phyloP scores from a whole-genome alignment of 1,140 invertebrate genomes.

The Aphis gossypii region DNA sequence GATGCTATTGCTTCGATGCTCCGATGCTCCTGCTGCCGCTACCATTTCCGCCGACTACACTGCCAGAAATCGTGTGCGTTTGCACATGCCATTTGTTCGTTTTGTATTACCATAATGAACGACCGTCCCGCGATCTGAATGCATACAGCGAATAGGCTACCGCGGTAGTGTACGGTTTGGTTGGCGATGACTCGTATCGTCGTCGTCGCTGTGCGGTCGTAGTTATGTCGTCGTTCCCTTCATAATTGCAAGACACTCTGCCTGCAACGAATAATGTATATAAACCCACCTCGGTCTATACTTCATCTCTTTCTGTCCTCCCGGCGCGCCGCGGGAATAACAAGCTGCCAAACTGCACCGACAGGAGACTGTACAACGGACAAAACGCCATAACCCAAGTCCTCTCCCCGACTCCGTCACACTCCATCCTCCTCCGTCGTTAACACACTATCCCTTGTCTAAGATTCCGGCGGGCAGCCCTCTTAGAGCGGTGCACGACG shows the following conservation, averaged over 20 bases:
- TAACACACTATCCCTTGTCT: not conserved
- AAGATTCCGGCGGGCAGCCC: not conserved
- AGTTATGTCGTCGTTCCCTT: not conserved
- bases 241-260: not conserved
- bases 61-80: not conserved
- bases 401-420: not conserved
- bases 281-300: not conserved
- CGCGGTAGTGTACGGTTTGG: not conserved
- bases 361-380: not conserved
- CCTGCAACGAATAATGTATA: not conserved
- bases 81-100: constrained; percentile 21
- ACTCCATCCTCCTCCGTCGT: not conserved
- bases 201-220: not conserved
- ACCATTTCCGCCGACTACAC: not conserved
- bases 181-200: not conserved
- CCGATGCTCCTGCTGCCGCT: not conserved
- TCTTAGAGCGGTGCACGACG: not conserved
- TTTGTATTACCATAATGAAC: constrained; percentile 44
- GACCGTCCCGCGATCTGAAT: not conserved
- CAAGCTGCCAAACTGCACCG: not conserved
- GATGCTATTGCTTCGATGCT: not conserved
- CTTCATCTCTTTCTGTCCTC: not conserved
- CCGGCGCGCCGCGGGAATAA: not conserved
- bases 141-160: not conserved
- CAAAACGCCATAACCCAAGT: not conserved